A percentile compares a stretch with the other conserved stretches of the same genome.
Evolutionary conservation across 1,140 invertebrate species (phyloP).

Genomic region (Physella acuta): DNA sequence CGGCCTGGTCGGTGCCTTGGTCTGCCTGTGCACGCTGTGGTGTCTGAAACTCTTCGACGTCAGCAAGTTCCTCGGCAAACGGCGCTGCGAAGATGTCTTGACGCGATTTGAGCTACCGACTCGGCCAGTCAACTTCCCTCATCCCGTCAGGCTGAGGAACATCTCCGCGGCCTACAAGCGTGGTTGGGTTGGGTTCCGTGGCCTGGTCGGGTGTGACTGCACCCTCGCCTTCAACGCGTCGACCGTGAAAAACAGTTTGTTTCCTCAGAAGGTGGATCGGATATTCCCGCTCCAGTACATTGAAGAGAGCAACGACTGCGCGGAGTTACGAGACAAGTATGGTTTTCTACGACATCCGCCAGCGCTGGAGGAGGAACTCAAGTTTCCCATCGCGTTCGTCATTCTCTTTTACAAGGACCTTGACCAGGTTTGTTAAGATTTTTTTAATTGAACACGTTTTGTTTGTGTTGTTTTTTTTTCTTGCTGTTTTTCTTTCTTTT

Average conservation of each 20-base stretch:
- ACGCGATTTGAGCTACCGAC: no score
- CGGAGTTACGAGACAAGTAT: constrained; percentile 10
- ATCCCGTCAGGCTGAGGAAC: no score
- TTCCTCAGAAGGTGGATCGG: neutral
- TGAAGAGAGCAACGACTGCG: constrained; percentile 4
- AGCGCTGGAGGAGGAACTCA: constrained; percentile 31
- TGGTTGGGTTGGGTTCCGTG: constrained; percentile 9
- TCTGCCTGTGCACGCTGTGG: no score
- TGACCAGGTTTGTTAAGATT: no score
- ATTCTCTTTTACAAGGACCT: constrained; percentile 48
- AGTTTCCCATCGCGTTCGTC: constrained; percentile 50
- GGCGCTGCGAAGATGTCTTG: no score
- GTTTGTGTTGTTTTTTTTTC: no score
- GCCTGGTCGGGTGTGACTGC: neutral
- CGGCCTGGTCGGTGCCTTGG: no score
- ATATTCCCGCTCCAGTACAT: neutral
- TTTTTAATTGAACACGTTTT: no score
- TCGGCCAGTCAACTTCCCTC: no score
- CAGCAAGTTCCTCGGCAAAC: no score
- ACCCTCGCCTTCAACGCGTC: neutral
- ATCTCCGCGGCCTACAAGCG: neutral
- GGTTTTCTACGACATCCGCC: constrained; percentile 14
- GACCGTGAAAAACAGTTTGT: neutral
- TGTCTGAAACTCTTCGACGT: no score
- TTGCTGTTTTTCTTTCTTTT: no score